Evolutionary conservation across 2,797 vertebrate species (phyloP).

Genomic region (Uromys caudimaculatus): DNA sequence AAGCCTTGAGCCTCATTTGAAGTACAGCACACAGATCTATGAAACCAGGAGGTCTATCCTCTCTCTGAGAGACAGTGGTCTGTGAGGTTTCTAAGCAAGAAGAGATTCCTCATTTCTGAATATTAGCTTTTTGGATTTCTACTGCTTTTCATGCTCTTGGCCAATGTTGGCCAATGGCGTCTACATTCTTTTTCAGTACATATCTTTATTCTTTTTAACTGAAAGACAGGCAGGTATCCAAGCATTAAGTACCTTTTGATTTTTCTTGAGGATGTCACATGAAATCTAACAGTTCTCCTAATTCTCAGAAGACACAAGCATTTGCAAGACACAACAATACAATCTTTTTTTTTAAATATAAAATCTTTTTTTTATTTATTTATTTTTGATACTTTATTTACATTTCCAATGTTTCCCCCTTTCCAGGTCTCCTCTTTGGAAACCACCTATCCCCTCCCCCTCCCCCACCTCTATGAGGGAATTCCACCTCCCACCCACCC

Average conservation of each 20-base stretch:
- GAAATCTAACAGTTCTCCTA: conserved; percentile 45
- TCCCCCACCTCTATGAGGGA: too few species aligned
- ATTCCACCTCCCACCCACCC: too few species aligned
- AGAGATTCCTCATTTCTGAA: neutral
- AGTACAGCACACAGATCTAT: neutral
- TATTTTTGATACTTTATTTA: too few species aligned
- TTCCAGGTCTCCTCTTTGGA: too few species aligned
- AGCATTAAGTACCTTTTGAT: neutral
- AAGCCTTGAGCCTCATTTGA: neutral
- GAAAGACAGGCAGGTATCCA: neutral
- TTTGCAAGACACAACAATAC: neutral
- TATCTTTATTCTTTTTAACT: conserved; percentile 33
- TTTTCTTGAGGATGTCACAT: neutral
- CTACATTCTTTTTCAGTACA: conserved; percentile 3
- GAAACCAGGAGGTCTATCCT: neutral
- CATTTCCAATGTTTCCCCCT: too few species aligned
- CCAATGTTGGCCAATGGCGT: conserved; percentile 4
- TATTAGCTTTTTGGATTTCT: conserved; percentile 16
- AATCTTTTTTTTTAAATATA: too few species aligned
- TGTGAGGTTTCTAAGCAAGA: neutral
- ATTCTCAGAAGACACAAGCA: neutral
- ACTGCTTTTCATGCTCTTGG: neutral
- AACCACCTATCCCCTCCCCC: too few species aligned
- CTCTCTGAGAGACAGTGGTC: neutral
- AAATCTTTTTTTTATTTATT: too few species aligned